phyloP scores from a whole-genome alignment of 2,888 invertebrate genomes.

The Brachyptera putata region DNA sequence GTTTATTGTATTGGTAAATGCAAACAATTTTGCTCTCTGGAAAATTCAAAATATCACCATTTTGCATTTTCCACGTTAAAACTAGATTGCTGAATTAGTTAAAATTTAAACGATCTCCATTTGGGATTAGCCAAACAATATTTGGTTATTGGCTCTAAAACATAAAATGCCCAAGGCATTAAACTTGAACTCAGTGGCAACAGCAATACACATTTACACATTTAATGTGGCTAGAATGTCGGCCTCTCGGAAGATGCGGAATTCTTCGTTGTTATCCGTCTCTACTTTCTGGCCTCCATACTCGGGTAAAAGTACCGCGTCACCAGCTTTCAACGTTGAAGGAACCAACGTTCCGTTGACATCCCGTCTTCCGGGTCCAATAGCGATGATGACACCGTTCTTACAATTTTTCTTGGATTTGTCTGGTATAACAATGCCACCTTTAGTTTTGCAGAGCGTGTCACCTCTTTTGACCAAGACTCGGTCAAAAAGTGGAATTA shows the following conservation, averaged over 20 bases:
- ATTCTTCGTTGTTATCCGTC: not conserved
- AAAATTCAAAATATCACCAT: too few relatives aligned
- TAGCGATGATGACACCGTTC: conserved; percentile 90
- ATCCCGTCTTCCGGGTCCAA: conserved; percentile 78
- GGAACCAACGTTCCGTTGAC: not conserved
- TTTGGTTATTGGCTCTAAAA: too few relatives aligned
- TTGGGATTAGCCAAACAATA: too few relatives aligned
- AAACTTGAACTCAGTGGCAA: too few relatives aligned
- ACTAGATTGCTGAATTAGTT: too few relatives aligned
- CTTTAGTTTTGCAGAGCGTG: conserved; percentile 85
- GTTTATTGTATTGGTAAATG: too few relatives aligned
- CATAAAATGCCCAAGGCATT: too few relatives aligned
- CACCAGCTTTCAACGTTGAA: not conserved
- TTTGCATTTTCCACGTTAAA: too few relatives aligned
- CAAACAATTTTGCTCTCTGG: too few relatives aligned
- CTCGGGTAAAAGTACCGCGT: not conserved
- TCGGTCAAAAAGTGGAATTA: conserved; percentile 90
- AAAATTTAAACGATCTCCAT: too few relatives aligned
- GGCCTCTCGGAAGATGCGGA: not conserved
- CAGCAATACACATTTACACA: too few relatives aligned
- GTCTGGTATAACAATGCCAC: conserved; percentile 96
- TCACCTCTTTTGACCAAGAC: conserved; percentile 91
- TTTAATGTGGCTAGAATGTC: too few relatives aligned
- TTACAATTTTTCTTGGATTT: conserved; percentile 90
- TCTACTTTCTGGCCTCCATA: not conserved